Percentiles rank a stretch among this genome's conserved stretches.
Conservation (phyloP, 2,888 invertebrate genomes). For the Drosophila cracens region DNA sequence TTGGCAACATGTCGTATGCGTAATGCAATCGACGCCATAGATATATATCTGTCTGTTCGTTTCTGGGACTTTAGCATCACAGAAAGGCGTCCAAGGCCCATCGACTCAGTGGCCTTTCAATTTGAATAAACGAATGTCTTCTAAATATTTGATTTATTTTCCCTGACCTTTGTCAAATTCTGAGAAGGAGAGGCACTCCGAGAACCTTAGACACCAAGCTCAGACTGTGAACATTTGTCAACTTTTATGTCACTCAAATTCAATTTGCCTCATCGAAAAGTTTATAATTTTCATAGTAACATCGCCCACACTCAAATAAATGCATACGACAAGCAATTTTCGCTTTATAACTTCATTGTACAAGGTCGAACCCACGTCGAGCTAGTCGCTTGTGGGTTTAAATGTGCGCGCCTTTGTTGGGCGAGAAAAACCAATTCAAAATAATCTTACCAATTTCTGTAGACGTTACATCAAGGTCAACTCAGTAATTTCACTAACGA, state of each 20-base stretch:
- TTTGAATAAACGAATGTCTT: constrained; percentile 72
- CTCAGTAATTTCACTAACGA: constrained; percentile 69
- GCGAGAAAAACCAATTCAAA: constrained; percentile 69
- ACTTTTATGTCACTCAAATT: constrained; percentile 67
- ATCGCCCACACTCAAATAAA: not conserved
- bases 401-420: constrained; percentile 20
- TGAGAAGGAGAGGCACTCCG: constrained; percentile 12
- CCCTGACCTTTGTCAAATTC: constrained; percentile 73
- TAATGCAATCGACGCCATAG: constrained; percentile 71
- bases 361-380: constrained; percentile 44
- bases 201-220: constrained; percentile 24
- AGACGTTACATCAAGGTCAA: constrained; percentile 68
- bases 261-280: constrained; percentile 61
- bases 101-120: constrained; percentile 66
- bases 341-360: constrained; percentile 70
- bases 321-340: constrained; percentile 68
- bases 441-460: constrained; percentile 74
- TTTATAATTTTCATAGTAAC: constrained; percentile 65
- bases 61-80: constrained; percentile 37
- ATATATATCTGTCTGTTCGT: constrained; percentile 52
- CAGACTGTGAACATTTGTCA: constrained; percentile 53
- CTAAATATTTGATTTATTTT: constrained; percentile 78
- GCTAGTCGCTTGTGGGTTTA: not conserved
- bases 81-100: constrained; percentile 32
- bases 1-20: constrained; percentile 76